Base-by-base conservation (phyloP, 2,888 invertebrate species). In the Aspidapion aeneum region DNA sequence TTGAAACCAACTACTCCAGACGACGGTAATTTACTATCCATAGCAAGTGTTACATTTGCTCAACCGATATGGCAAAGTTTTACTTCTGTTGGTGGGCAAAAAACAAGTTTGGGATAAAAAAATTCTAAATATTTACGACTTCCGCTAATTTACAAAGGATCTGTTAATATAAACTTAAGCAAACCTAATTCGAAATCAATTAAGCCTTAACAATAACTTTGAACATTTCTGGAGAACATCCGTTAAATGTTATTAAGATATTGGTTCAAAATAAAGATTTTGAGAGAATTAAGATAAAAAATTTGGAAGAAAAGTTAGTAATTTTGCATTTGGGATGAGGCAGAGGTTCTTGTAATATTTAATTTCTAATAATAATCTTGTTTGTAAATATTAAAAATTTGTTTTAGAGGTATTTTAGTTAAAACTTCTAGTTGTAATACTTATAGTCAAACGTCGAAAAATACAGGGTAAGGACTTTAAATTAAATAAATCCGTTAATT, bases 1-100 rank as follows among this genome's bases (percentile, higher is more conserved):
- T 91, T 84, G 72, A 91, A 90, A 74, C 91, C 91, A 0, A 86
- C 87, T 63, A 87, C 86, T 67, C 90, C 90, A 0, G 85, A 88
- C 48, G 91, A 91, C 62, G 85, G 91, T 0, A 91, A 91, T 78
- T 79, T 90, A 51, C 73, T 91, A 68, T 90, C 90, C 1, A 85
- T 88, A 51, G 80, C 78, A 50, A 81, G 79, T 63, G 76, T 81
- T 60, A 71, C 81, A 68, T 77, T 82, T 74, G 73, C 81, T 62
- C 76, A 84, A 69, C 75, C 78, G 1, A 64, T 73, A 21, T 75
- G 77, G 75, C 70, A 68, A 18, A 69, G 69, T 49, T 35, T 35
- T 35, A 35, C 5, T 35, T 35, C 35, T 35, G 35, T 35, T 7
- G 35, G 35, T 3, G 35, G 5, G 3, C 35, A 35, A 35, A 35